Evolutionary conservation across 2,888 invertebrate species (phyloP).

Genomic region (Aethes cnicana): DNA sequence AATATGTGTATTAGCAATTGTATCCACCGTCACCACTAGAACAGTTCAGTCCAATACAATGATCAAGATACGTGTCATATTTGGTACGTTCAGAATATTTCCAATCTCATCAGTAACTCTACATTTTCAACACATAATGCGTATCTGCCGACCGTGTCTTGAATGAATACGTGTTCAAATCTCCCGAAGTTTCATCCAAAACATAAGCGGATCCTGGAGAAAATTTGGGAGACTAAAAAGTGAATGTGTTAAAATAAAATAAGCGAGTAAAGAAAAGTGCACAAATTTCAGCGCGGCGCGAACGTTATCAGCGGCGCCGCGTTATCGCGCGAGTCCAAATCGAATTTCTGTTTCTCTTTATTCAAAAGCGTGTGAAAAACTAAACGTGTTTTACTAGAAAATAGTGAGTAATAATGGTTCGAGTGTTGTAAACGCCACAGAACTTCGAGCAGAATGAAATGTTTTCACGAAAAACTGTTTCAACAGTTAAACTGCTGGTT

Average conservation of each 20-base stretch:
- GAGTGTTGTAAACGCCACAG: not conserved
- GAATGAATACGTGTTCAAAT: no score
- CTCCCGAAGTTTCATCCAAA: no score
- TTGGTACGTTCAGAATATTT: no score
- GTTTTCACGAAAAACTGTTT: not conserved
- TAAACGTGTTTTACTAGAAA: constrained; percentile 14
- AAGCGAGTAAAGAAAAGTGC: constrained; percentile 21
- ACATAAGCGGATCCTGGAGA: no score
- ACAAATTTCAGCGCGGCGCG: constrained; percentile 22
- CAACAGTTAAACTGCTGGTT: not conserved
- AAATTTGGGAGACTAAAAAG: no score
- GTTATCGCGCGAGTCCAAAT: constrained; percentile 24
- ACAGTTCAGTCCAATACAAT: no score
- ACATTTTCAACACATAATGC: no score
- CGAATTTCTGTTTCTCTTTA: constrained; percentile 29
- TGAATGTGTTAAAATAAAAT: constrained; percentile 8
- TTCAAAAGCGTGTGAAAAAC: constrained; percentile 20
- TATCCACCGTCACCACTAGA: no score
- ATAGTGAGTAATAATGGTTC: constrained; percentile 14
- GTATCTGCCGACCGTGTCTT: no score
- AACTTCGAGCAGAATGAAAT: not conserved
- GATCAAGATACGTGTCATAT: no score
- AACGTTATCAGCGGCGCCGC: constrained; percentile 20
- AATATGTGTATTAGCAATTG: no score
- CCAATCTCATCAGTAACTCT: no score